A percentile compares a stretch with the other conserved stretches of the same genome.
Conservation (phyloP, 2,113 vertebrate species). For the Pelecanoides urinatrix region DNA sequence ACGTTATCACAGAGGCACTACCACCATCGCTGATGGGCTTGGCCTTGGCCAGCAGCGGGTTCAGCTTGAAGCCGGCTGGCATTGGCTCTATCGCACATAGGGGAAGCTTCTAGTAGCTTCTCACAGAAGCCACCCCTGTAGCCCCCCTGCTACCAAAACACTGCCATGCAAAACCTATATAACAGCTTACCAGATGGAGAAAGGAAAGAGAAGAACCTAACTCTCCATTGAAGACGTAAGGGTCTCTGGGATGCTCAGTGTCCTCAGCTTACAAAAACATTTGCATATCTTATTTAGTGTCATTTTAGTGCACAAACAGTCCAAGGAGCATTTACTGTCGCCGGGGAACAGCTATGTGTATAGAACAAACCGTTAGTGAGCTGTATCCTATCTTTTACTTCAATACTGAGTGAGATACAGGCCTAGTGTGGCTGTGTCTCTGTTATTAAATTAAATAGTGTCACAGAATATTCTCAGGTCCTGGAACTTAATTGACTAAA, state of each 20-base stretch:
- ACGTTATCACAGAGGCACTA: not conserved
- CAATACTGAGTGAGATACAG: not conserved
- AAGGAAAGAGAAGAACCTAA: not conserved
- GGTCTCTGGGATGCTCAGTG: not conserved
- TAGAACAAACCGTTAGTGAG: not conserved
- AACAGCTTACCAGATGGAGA: not conserved
- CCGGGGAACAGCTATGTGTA: not conserved
- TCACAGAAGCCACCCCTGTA: no score
- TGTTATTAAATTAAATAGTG: not conserved
- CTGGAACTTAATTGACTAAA: not conserved
- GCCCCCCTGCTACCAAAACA: no score
- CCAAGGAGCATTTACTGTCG: not conserved
- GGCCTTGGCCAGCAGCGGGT: accelerated
- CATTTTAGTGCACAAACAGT: not conserved
- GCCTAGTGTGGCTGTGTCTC: not conserved
- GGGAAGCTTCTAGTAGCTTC: not conserved
- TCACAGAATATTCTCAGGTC: not conserved
- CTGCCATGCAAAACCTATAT: no score
- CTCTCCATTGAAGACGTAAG: not conserved
- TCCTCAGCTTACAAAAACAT: not conserved
- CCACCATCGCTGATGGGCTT: accelerated
- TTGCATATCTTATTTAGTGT: not conserved
- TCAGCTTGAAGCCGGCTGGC: accelerated
- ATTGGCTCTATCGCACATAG: accelerated
- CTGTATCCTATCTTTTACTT: not conserved